Conservation (phyloP, 2,888 invertebrate species). For the Meghimatium bilineatum region DNA sequence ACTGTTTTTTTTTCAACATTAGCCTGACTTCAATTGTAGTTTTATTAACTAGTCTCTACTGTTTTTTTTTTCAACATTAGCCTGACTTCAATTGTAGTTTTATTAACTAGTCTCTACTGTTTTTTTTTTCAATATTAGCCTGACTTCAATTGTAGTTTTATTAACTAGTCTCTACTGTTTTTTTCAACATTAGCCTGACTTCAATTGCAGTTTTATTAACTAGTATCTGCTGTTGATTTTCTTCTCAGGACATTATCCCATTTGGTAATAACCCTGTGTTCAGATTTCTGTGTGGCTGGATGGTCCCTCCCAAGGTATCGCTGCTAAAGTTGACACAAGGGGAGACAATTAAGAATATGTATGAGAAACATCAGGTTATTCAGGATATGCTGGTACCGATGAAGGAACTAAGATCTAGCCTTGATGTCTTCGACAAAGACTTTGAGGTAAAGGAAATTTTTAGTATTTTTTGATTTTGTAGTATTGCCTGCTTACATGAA, state of each 20-base stretch:
- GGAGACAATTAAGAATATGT: conserved; percentile 83
- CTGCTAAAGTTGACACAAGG: conserved; percentile 88
- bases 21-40: too few species aligned
- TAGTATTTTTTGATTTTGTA: too few species aligned
- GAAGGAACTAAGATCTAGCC: conserved; percentile 80
- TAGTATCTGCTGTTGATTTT: background rate
- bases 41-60: too few species aligned
- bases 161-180: too few species aligned
- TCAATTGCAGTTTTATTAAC: background rate
- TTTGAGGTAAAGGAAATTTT: conserved; percentile 79
- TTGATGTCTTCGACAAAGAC: conserved; percentile 83
- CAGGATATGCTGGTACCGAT: conserved; percentile 89
- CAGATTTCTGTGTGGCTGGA: conserved; percentile 86
- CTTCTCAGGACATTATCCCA: conserved; percentile 85
- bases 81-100: too few species aligned
- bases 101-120: too few species aligned
- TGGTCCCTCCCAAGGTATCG: conserved; percentile 89
- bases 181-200: too few species aligned
- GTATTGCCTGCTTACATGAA: too few species aligned
- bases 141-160: too few species aligned
- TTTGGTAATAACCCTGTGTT: conserved; percentile 88
- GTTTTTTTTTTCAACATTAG: too few species aligned
- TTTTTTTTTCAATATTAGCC: too few species aligned
- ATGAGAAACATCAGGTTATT: conserved; percentile 87
- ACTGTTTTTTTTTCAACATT: too few species aligned